A percentile compares a stretch with the other conserved stretches of the same genome.
phyloP scores from a whole-genome alignment of 2,113 vertebrate species.

The Gopherus flavomarginatus region DNA sequence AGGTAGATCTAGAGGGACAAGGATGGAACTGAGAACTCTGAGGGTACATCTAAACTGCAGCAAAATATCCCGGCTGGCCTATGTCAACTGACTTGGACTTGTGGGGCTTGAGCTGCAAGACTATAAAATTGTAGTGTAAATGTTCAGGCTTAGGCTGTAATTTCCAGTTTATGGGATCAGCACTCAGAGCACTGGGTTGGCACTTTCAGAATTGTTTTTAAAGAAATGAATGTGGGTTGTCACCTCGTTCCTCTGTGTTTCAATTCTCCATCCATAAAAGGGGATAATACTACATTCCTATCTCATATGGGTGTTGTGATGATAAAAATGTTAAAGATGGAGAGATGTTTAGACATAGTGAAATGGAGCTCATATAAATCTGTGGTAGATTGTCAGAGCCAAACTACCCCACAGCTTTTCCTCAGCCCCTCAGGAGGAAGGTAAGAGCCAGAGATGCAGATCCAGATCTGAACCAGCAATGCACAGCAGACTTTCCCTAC shows the following conservation, averaged over 20 bases:
- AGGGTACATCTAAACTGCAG: background rate
- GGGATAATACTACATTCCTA: background rate
- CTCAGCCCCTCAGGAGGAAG: background rate
- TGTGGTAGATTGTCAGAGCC: background rate
- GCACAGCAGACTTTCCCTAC: background rate
- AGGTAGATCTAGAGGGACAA: background rate
- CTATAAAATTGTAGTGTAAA: background rate
- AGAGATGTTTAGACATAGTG: background rate
- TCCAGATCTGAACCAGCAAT: background rate
- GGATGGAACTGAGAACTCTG: background rate
- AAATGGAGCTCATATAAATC: background rate
- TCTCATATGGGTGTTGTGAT: background rate
- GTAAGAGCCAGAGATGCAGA: background rate
- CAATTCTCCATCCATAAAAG: background rate
- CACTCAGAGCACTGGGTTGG: rapidly evolving
- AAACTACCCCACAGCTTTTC: rapidly evolving
- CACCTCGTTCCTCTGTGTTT: background rate
- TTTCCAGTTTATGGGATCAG: background rate
- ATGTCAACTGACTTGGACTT: background rate
- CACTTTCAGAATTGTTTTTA: background rate
- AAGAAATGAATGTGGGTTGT: background rate
- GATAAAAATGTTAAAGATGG: background rate
- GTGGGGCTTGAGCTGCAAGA: background rate
- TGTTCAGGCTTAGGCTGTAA: background rate
- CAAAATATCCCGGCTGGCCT: background rate